phyloP scores from a whole-genome alignment of 2,797 vertebrate genomes.

The Petrocephalus schoutedeni region DNA sequence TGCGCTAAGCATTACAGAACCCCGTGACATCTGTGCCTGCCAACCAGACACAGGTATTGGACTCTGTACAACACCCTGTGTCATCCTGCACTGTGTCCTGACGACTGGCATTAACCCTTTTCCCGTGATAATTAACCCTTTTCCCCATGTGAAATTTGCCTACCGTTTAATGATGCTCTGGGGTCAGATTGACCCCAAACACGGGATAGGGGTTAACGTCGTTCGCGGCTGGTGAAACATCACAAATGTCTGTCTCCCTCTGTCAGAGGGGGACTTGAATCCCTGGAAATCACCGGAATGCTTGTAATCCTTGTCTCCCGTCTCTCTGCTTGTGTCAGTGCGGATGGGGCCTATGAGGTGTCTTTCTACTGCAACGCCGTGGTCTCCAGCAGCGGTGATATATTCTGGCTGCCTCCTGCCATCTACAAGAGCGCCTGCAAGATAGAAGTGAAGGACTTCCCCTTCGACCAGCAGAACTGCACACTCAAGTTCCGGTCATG shows the following conservation, averaged over 20 bases:
- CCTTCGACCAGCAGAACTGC: slow-evolving; percentile 78
- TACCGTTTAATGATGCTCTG: too few relatives aligned
- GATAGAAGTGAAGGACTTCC: slow-evolving; percentile 73
- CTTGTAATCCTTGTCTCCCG: neutral
- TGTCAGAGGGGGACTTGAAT: neutral
- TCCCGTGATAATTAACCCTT: too few relatives aligned
- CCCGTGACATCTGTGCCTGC: too few relatives aligned
- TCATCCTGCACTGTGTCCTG: too few relatives aligned
- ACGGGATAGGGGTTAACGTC: neutral
- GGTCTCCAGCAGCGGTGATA: slow-evolving; percentile 67
- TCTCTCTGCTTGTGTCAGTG: slow-evolving; percentile 45
- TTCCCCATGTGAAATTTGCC: too few relatives aligned
- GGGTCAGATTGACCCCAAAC: too few relatives aligned
- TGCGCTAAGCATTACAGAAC: too few relatives aligned
- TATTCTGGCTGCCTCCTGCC: slow-evolving; percentile 70
- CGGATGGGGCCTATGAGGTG: slow-evolving; percentile 72
- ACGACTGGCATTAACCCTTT: neutral
- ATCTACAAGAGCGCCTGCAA: slow-evolving; percentile 76
- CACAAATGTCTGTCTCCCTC: neutral
- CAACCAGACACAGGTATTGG: too few relatives aligned
- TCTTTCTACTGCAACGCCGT: slow-evolving; percentile 72
- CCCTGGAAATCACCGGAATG: neutral
- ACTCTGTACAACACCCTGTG: too few relatives aligned
- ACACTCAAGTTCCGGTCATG: slow-evolving; percentile 73
- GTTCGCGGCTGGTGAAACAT: neutral